Evolutionary conservation across 1,140 invertebrate species (phyloP).

Genomic region (Lepidurus couesii): DNA sequence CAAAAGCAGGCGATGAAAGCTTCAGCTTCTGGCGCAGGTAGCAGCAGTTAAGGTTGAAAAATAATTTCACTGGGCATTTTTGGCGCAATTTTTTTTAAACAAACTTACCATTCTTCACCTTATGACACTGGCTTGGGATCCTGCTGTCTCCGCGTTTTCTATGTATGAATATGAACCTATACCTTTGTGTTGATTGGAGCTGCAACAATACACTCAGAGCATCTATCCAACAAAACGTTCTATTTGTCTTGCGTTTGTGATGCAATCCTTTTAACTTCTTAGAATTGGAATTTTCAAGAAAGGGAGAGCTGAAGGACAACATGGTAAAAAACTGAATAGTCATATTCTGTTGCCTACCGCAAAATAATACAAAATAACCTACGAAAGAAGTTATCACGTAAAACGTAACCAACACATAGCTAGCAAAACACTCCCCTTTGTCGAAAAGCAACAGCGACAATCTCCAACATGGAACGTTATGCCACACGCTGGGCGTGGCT

Average conservation of each 20-base stretch:
- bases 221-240: conserved; percentile 14
- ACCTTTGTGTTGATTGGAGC: neutral
- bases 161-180: neutral
- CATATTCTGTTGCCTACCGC: neutral
- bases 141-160: neutral
- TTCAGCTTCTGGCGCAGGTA: neutral
- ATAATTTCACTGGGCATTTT: neutral
- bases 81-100: neutral
- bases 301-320: neutral
- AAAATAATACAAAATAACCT: neutral
- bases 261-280: neutral
- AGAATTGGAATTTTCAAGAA: neutral
- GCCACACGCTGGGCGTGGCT: neutral
- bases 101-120: neutral
- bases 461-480: neutral
- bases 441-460: neutral
- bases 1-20: conserved; percentile 8
- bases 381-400: neutral
- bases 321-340: neutral
- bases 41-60: neutral
- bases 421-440: neutral
- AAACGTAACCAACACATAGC: neutral
- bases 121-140: neutral
- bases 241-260: conserved; percentile 8
- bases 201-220: conserved; percentile 17